Evolutionary conservation across 2,797 vertebrate species (phyloP).

Genomic region (Sphenodon punctatus): DNA sequence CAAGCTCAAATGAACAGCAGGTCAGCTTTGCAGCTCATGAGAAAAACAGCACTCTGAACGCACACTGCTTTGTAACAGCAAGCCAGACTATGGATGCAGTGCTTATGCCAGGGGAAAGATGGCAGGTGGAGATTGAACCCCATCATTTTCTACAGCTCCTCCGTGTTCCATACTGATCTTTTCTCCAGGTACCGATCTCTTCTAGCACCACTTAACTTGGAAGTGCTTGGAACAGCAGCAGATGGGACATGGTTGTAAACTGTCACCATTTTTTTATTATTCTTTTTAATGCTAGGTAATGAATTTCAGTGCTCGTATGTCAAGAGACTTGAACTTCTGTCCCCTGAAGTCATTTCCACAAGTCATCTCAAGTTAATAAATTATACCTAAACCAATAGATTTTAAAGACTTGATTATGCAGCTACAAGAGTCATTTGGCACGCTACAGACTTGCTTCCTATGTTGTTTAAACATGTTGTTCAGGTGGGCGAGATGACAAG

Average conservation of each 20-base stretch:
- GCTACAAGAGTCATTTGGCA: not conserved
- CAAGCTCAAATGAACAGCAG: conserved; percentile 40
- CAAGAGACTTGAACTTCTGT: not conserved
- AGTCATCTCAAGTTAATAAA: not conserved
- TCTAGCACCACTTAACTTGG: not conserved
- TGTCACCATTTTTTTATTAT: not conserved
- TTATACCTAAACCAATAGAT: not conserved
- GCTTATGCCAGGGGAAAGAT: conserved; percentile 11
- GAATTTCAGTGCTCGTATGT: not conserved
- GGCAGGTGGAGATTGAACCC: not conserved
- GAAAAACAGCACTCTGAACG: conserved; percentile 46
- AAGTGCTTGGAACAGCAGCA: not conserved
- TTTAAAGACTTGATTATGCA: not conserved
- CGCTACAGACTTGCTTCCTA: not conserved
- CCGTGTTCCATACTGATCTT: not conserved
- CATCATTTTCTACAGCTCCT: conserved; percentile 31
- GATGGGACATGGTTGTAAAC: not conserved
- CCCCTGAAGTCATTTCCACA: not conserved
- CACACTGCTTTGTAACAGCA: conserved; percentile 7
- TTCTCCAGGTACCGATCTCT: not conserved
- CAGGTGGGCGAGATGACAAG: not conserved
- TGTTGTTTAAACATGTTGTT: not conserved
- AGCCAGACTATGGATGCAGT: conserved; percentile 30
- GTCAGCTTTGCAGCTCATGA: conserved; percentile 60
- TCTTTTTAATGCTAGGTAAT: not conserved